These are phyloP conservation scores for Galago senegalensis DNA, from an alignment of 2,797 vertebrate genomes.

Conservation along the genomic window DNA sequence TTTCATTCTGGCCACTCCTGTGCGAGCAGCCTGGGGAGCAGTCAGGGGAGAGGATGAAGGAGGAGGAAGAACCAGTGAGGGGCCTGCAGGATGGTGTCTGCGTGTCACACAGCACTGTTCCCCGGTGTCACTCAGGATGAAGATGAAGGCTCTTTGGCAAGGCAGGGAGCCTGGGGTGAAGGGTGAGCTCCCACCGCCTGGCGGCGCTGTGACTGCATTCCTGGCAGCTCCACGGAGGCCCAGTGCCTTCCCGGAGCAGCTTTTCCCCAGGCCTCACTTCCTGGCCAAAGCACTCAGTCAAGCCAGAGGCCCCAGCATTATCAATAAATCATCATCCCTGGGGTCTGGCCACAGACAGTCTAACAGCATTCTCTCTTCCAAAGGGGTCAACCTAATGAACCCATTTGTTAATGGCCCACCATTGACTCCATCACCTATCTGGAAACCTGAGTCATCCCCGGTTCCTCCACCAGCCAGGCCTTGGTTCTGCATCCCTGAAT, in stretches of 20 bases:
- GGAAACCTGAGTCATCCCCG: constrained; percentile 23
- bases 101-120: neutral
- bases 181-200: neutral
- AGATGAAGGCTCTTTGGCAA: neutral
- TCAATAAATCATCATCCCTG: constrained; percentile 64
- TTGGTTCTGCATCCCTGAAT: neutral
- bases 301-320: constrained; percentile 47
- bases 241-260: neutral
- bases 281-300: constrained; percentile 19
- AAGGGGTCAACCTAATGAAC: constrained; percentile 31
- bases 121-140: neutral
- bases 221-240: neutral
- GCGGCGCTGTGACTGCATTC: neutral
- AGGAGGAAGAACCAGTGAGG: fast-evolving
- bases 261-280: neutral
- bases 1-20: neutral
- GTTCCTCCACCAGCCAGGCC: neutral
- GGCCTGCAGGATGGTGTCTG: neutral
- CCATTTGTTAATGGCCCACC: constrained; percentile 54
- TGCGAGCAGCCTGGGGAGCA: neutral
- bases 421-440: neutral
- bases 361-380: constrained; percentile 69
- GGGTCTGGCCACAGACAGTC: neutral
- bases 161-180: neutral
- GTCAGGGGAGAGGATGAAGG: neutral